Evolutionary conservation across 2,888 invertebrate genomes (phyloP).

Genomic region (Leptura quadrifasciata): DNA sequence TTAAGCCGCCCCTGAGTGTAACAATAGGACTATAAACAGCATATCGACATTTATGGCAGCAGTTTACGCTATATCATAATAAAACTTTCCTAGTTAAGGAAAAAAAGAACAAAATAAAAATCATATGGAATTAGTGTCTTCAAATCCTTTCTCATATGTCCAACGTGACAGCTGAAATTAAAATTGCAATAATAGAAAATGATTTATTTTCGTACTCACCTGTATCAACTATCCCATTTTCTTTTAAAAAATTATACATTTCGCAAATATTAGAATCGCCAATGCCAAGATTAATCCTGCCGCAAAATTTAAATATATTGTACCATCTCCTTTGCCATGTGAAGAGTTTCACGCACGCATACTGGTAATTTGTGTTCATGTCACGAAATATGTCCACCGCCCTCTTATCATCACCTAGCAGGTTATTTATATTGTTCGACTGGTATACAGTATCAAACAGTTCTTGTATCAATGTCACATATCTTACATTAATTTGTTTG

Average conservation of each 20-base stretch:
- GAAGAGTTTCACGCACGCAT: constrained; percentile 60
- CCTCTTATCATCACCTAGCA: constrained; percentile 35
- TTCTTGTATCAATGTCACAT: constrained; percentile 3
- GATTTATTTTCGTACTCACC: constrained; percentile 47
- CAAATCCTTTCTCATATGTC: too few relatives aligned
- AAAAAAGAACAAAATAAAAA: too few relatives aligned
- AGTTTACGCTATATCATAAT: too few relatives aligned
- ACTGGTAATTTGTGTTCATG: constrained; percentile 56
- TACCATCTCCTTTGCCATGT: constrained; percentile 59
- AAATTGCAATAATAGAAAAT: neutral
- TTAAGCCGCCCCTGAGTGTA: too few relatives aligned
- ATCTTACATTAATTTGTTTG: neutral
- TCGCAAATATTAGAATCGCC: constrained; percentile 54
- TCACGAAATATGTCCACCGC: constrained; percentile 48
- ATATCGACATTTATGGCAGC: too few relatives aligned
- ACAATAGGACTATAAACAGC: too few relatives aligned
- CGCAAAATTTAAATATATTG: constrained; percentile 58
- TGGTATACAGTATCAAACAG: constrained; percentile 34
- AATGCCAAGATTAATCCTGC: constrained; percentile 52
- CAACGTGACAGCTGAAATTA: neutral
- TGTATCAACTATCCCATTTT: constrained; percentile 59
- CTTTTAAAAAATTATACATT: constrained; percentile 57
- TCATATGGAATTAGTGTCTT: too few relatives aligned
- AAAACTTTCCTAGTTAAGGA: too few relatives aligned
- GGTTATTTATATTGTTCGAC: constrained; percentile 30